Evolutionary conservation across 2,888 invertebrate species (phyloP).

Genomic region (Dolichopus griseipennis): DNA sequence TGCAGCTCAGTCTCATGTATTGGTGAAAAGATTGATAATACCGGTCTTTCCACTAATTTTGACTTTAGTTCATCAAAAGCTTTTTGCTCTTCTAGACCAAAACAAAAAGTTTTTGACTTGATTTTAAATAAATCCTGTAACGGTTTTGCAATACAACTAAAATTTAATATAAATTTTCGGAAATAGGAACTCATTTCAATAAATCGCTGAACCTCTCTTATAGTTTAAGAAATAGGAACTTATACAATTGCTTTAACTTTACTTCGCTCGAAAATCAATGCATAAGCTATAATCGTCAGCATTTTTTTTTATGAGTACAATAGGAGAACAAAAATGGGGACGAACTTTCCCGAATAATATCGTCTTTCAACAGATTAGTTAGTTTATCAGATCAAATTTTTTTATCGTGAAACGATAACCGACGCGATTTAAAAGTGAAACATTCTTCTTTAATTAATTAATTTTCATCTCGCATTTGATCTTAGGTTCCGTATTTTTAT

Average conservation of each 20-base stretch:
- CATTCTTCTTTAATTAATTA: not conserved
- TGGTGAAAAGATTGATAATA: constrained; percentile 19
- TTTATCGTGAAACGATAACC: not conserved
- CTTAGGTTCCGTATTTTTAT: not conserved
- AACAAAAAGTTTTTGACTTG: constrained; percentile 17
- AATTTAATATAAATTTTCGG: not conserved
- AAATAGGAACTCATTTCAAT: constrained; percentile 17
- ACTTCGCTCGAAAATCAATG: constrained; percentile 13
- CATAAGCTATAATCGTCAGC: constrained; percentile 17
- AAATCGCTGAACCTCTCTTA: constrained; percentile 15
- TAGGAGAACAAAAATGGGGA: constrained; percentile 21
- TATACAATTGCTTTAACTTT: constrained; percentile 2
- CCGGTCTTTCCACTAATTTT: constrained; percentile 17
- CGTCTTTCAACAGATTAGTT: constrained; percentile 20
- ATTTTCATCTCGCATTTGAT: constrained; percentile 10
- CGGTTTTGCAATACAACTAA: constrained; percentile 12
- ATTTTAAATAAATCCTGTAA: constrained; percentile 16
- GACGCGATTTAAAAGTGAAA: not conserved
- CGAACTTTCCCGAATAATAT: constrained; percentile 22
- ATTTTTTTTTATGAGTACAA: constrained; percentile 16
- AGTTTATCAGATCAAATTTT: not conserved
- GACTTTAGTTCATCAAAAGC: constrained; percentile 25
- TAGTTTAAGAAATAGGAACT: constrained; percentile 7
- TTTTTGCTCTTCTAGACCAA: constrained; percentile 20
- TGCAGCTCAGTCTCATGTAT: constrained; percentile 10